These are phyloP conservation scores for Lacerta bilineata DNA, from an alignment of 2,797 vertebrate species.

Conservation along the genomic window DNA sequence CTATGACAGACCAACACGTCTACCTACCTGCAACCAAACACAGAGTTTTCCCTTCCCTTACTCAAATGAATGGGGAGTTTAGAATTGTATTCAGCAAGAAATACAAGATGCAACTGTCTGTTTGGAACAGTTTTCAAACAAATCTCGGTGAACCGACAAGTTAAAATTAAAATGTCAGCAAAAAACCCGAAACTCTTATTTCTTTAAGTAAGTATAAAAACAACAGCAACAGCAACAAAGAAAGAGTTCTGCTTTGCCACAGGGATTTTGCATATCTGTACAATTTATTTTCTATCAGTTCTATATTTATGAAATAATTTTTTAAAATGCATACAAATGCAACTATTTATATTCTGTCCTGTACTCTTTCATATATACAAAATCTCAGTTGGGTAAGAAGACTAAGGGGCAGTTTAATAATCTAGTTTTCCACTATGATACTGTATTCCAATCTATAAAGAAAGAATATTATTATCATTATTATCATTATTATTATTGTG, in stretches of 20 bases:
- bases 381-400: neutral
- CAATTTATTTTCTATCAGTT: constrained; percentile 23
- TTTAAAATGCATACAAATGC: neutral
- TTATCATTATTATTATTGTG: neutral
- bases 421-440: neutral
- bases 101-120: neutral
- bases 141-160: neutral
- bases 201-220: neutral
- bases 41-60: neutral
- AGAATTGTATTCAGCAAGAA: neutral
- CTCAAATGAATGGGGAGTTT: neutral
- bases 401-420: neutral
- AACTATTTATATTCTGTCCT: constrained; percentile 12
- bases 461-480: neutral
- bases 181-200: neutral
- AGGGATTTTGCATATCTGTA: neutral
- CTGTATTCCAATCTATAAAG: constrained; percentile 12
- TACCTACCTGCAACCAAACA: neutral
- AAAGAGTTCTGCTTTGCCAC: neutral
- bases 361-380: constrained; percentile 11
- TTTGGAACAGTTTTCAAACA: neutral
- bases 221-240: neutral
- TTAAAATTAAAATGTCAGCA: constrained; percentile 22
- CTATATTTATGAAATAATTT: constrained; percentile 19
- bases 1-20: no score